These are phyloP conservation scores for Tarsius wallacei DNA, from an alignment of 2,797 vertebrate species.

Conservation along the genomic window DNA sequence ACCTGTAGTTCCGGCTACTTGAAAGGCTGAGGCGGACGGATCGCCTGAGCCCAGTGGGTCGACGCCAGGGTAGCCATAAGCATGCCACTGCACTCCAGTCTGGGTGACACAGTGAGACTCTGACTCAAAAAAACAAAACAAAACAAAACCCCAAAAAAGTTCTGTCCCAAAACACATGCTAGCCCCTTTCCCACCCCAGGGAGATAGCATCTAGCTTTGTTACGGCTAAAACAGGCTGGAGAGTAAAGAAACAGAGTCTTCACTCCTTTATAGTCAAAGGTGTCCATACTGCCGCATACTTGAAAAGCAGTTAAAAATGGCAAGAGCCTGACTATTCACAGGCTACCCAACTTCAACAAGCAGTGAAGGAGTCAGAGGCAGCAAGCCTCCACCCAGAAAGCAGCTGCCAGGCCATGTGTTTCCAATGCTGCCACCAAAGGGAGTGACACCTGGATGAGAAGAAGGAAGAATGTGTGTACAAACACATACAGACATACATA, in stretches of 20 bases:
- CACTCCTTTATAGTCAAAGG: background rate
- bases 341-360: slow-evolving; percentile 4
- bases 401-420: background rate
- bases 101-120: too few relatives aligned
- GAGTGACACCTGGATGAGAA: background rate
- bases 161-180: background rate
- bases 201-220: background rate
- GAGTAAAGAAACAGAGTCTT: background rate
- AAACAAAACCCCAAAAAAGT: background rate
- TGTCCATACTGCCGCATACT: background rate
- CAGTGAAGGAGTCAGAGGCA: background rate
- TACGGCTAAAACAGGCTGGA: background rate
- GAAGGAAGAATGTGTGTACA: background rate
- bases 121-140: too few relatives aligned
- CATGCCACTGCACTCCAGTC: too few relatives aligned
- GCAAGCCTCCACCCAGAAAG: background rate
- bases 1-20: too few relatives aligned
- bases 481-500: background rate
- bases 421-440: background rate
- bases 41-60: too few relatives aligned
- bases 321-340: background rate
- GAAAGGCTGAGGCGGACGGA: too few relatives aligned
- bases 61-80: too few relatives aligned
- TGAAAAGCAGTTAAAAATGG: background rate
- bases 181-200: background rate